Evolutionary conservation across 2,888 invertebrate genomes (phyloP), one percentile per base, ranked within the genome.

Genomic region (Cheilosia urbana): DNA sequence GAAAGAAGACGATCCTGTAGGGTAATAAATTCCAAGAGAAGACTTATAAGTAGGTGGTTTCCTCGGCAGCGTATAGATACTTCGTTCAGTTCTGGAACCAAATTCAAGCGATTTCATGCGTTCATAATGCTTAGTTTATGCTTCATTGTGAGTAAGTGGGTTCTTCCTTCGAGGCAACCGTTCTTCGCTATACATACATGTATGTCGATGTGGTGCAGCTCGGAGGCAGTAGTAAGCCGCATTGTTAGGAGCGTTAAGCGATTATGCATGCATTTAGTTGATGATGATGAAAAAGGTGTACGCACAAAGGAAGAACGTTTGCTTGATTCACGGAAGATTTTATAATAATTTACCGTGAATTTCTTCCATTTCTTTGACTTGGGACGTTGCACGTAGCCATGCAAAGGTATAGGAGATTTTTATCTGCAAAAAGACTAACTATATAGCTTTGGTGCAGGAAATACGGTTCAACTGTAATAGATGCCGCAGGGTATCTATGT

Each of bases 221-320:
- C 75, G 49, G 71, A 75, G 55, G 80, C 69, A 73, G 51, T 51
- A 21, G 21, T 72, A 49, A 21, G 62, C 21, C 40, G 49, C 76
- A 85, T 77, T 80, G 80, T 71, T 85, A 34, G 60, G 34, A 72
- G 71, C 71, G 68, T 80, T 51, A 81, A 68, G 62, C 76, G 66
- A 85, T 85, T 85, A 85, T 85, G 81, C 81, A 85, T 73, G 85
- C 76, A 77, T 72, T 81, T 66, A 37, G 63, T 66, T 81, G 66
- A 81, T 63, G 62, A 77, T 71, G 80, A 75, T 80, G 60, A 21
- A 75, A 47, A 80, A 71, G 80, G 75, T 76, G 60, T 53, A 60
- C 69, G 51, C 51, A 71, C 24, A 68, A 68, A 58, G 71, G 49
- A 62, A 62, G 55, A 81, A 49, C 58, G 66, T 81, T 72, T 71